Conservation (phyloP, 2,113 vertebrate species). For the Monopterus albus region DNA sequence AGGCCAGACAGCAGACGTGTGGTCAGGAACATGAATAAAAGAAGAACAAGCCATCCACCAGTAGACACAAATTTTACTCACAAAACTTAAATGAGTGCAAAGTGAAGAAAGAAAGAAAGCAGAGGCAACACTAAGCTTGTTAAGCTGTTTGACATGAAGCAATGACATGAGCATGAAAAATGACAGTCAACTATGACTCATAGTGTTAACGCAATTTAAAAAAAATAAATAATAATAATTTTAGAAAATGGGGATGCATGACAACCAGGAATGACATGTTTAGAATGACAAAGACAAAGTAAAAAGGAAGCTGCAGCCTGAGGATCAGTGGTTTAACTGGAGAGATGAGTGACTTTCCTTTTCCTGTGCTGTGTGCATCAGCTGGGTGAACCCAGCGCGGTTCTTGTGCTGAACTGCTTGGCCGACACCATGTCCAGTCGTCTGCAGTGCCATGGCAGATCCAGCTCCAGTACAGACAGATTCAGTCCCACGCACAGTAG, state of each 20-base stretch:
- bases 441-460: conserved; percentile 74
- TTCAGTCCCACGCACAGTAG: conserved; percentile 61
- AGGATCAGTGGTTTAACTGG: not conserved
- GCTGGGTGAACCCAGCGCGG: conserved; percentile 87
- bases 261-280: not conserved
- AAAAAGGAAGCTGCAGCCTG: not conserved
- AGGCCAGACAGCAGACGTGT: not conserved
- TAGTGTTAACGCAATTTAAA: not conserved
- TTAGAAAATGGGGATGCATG: not conserved
- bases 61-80: not conserved
- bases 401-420: conserved; percentile 89
- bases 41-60: not conserved
- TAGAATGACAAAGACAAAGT: not conserved
- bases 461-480: conserved; percentile 55
- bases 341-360: not conserved
- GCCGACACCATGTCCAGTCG: conserved; percentile 86
- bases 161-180: not conserved
- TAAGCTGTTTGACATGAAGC: not conserved
- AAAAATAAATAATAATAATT: not conserved
- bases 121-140: not conserved
- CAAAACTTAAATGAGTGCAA: not conserved
- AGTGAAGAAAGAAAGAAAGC: not conserved
- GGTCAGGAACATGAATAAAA: not conserved
- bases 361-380: conserved; percentile 54
- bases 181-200: conserved; percentile 14